Evolutionary conservation across 2,113 vertebrate species (phyloP).

Genomic region (Penelope pileata): DNA sequence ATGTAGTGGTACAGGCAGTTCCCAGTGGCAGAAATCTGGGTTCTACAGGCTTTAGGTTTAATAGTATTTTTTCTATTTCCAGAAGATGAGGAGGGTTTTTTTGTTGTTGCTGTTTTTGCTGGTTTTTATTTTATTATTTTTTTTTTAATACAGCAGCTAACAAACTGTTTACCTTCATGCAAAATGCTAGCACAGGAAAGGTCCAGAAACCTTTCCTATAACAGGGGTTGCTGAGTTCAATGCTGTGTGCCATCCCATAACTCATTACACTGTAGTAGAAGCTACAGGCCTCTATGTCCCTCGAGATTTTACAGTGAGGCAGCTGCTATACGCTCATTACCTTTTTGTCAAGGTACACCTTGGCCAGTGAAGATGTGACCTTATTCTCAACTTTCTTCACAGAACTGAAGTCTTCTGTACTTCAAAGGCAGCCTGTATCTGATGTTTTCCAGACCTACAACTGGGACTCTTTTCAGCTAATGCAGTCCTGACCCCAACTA

Average conservation of each 20-base stretch:
- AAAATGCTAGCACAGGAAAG: background rate
- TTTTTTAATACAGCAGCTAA: background rate
- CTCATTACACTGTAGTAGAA: background rate
- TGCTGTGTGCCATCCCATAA: background rate
- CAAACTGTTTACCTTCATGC: background rate
- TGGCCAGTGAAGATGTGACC: background rate
- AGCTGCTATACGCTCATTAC: background rate
- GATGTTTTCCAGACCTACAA: background rate
- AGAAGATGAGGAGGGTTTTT: background rate
- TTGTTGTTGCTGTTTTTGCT: no score
- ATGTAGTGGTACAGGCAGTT: rapidly evolving
- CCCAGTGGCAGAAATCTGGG: background rate
- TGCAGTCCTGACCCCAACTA: background rate
- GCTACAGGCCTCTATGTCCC: background rate
- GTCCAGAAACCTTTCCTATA: background rate
- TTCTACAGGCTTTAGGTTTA: background rate
- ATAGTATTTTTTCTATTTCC: background rate
- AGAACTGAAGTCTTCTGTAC: background rate
- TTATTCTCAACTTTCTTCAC: background rate
- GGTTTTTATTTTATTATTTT: no score
- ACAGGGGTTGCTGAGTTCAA: background rate
- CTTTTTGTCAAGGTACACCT: background rate
- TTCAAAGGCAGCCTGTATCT: constrained; percentile 2
- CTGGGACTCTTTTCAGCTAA: background rate
- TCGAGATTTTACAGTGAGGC: background rate